Conservation (phyloP, 2,113 vertebrate genomes). For the Indicator indicator region DNA sequence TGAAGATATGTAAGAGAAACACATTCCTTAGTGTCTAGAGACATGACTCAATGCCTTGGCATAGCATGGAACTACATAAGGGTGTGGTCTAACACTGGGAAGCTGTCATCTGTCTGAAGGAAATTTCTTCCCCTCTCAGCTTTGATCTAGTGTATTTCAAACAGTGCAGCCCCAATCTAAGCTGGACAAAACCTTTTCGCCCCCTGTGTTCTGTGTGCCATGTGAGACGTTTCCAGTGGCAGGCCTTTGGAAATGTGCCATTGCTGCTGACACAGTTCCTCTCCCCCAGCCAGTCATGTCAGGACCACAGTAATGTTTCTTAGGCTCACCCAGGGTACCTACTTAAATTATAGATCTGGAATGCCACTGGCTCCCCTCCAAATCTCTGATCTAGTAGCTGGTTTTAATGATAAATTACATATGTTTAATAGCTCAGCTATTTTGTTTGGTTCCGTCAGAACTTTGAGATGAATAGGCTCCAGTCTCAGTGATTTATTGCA, state of each 20-base stretch:
- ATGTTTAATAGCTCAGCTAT: constrained; percentile 75
- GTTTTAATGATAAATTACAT: constrained; percentile 74
- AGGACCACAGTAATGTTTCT: neutral
- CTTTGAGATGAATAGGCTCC: constrained; percentile 74
- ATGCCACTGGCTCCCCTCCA: constrained; percentile 51
- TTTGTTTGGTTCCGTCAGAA: constrained; percentile 76
- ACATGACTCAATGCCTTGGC: neutral
- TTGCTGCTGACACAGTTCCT: neutral
- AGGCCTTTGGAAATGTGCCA: neutral
- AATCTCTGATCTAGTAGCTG: constrained; percentile 66
- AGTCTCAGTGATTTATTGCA: constrained; percentile 77
- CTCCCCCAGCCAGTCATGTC: accelerated
- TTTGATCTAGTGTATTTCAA: neutral
- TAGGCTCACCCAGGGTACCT: neutral
- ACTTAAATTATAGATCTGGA: constrained; percentile 63
- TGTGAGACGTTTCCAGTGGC: neutral
- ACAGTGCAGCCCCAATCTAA: neutral
- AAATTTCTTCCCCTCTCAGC: neutral
- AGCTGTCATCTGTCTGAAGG: neutral
- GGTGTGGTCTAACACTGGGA: neutral
- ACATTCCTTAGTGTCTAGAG: neutral
- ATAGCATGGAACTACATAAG: neutral
- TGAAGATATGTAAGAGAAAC: neutral
- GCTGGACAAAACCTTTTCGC: neutral
- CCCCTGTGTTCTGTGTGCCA: neutral